phyloP scores from a whole-genome alignment of 2,113 vertebrate genomes.

The Leptodactylus fuscus region DNA sequence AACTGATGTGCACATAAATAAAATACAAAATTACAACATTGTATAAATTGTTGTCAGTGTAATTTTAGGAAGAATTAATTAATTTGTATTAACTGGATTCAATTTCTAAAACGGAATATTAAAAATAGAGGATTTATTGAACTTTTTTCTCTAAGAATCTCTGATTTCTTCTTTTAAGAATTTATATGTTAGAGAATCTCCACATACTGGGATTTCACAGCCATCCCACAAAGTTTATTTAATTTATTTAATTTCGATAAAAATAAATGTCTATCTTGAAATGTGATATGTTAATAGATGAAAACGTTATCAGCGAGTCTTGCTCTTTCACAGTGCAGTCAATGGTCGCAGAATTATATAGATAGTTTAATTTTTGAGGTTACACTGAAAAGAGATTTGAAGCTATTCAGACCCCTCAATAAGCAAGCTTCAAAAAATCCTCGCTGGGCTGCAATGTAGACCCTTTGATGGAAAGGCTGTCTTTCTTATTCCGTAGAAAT shows the following conservation, averaged over 20 bases:
- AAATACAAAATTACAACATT: not conserved
- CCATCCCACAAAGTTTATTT: not conserved
- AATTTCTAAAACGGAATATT: not conserved
- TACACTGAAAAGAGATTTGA: conserved; percentile 80
- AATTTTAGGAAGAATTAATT: not conserved
- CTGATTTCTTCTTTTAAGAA: no score
- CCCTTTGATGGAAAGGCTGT: conserved; percentile 84
- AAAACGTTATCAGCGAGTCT: conserved; percentile 68
- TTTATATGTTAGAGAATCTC: no score
- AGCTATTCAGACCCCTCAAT: conserved; percentile 81
- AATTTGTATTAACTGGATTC: not conserved
- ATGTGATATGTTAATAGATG: not conserved
- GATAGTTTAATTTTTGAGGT: conserved; percentile 78
- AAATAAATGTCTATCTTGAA: not conserved
- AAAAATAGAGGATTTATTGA: no score
- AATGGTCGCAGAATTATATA: conserved; percentile 73
- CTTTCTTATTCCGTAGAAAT: conserved; percentile 89
- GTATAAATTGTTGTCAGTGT: not conserved
- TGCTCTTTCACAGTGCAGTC: conserved; percentile 61
- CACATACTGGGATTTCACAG: not conserved
- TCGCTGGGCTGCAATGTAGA: conserved; percentile 85
- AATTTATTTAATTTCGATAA: not conserved
- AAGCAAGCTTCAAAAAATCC: conserved; percentile 83
- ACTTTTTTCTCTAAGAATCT: no score
- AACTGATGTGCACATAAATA: not conserved